Evolutionary conservation across 2,888 invertebrate species (phyloP), one percentile per base, ranked within the genome.

Genomic region (Eilema sororculum): DNA sequence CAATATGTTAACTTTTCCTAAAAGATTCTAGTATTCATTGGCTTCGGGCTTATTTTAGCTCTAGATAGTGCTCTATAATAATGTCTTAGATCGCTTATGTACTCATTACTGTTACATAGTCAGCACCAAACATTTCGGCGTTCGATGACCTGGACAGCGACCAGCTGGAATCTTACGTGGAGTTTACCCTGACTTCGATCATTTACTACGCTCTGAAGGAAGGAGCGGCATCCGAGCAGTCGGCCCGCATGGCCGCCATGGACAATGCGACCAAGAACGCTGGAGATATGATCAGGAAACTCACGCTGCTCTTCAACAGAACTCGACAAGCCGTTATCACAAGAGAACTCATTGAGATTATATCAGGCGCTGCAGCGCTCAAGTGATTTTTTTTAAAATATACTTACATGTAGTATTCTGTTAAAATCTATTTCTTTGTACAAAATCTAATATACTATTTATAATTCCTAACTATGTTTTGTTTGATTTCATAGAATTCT

Each of bases 281-380:
- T 6, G 97, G 96, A 65, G 97, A 98, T 80, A 97, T 98, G 97
- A 97, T 98, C 86, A 96, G 96, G 85, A 97, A 97, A 83, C 93
- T 98, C 72, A 97, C 97, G 0, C 90, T 98, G 80, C 96, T 97
- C 24, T 98, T 96, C 95, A 98, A 98, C 94, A 95, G 97, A 82
- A 98, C 97, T 46, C 95, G 98, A 79, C 98, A 98, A 89, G 96
- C 97, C 69, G 98, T 98, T 87, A 98, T 98, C 92, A 98, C 98
- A 57, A 96, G 97, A 81, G 98, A 98, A 89, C 96, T 98, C 82
- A 98, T 98, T 86, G 98, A 98, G 95, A 98, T 98, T 92, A 98
- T 98, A 86, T 98, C 98, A 66, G 98, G 98, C 80, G 98, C 98
- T 61, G 97, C 98, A 33, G 98, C 98, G 63, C 95, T 98, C 75